Evolutionary conservation across 2,888 invertebrate genomes (phyloP), one percentile per base, ranked within the genome.

Genomic region (Platerodrilus igneus): DNA sequence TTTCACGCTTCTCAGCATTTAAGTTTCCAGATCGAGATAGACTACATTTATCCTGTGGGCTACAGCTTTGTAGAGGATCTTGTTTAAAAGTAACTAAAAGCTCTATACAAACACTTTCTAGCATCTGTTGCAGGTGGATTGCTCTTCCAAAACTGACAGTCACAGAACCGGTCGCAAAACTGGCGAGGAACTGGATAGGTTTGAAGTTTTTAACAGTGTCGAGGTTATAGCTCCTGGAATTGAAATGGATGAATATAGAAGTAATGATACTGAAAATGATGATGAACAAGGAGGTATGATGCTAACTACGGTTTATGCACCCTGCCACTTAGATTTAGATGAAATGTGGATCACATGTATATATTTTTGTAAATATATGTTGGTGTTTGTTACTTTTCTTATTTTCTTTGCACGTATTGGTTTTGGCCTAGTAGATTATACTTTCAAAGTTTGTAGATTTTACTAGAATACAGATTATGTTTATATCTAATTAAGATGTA

Each of bases 1-100:
- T 64, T 3, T 72, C 85, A 0, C 80, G 79, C 10, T 88, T 88
- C 68, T 79, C 83, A 1, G 88, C 87, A 3, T 88, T 88, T 58
- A 86, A 86, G 58, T 88, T 88, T 65, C 87, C 87, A 3, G 86
- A 86, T 57, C 72, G 85, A 47, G 83, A 84, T 44, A 78, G 83
- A 45, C 67, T 88, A 22, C 87, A 87, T 64, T 69, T 87, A 27
- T 79, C 80, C n/a, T 88, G 88, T 64, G 78, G 78, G 10, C 74
- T 88, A 25, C 81, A 84, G 52, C 67, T 87, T n/a, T 88, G 88
- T 58, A 78, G 79, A 63, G 81, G 79, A 31, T 72, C 70, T 46
- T 88, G 88, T 58, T 78, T 78, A 1, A 67, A 73, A 56, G 81
- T 86, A 26, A 50, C n/a, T n/a, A n/a, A 32, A 18, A 30, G 9